phyloP scores from a whole-genome alignment of 2,113 vertebrate genomes.

The Pheucticus melanocephalus region DNA sequence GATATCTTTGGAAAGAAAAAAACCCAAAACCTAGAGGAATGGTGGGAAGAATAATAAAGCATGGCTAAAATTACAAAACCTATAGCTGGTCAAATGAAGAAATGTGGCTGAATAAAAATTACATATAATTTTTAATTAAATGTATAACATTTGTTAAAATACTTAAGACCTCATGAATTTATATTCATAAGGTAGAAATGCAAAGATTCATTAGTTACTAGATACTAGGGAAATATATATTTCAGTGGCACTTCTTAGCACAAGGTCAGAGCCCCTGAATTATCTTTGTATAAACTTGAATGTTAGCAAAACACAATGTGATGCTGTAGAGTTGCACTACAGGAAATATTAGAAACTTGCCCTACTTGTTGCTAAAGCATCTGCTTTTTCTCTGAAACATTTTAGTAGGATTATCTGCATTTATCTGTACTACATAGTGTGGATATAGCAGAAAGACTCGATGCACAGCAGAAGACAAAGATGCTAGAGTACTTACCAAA shows the following conservation, averaged over 20 bases:
- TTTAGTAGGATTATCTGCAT: not conserved
- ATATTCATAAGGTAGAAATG: not conserved
- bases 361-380: not conserved
- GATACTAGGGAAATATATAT: not conserved
- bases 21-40: not conserved
- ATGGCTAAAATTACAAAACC: not conserved
- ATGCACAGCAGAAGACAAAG: not conserved
- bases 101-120: not conserved
- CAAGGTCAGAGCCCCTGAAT: not conserved
- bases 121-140: not conserved
- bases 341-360: not conserved
- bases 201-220: not conserved
- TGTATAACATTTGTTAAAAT: not conserved
- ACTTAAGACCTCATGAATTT: not conserved
- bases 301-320: not conserved
- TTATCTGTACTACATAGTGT: not conserved
- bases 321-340: not conserved
- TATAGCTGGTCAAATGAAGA: not conserved
- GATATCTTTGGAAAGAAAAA: not conserved
- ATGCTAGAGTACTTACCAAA: not conserved
- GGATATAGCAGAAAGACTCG: not conserved
- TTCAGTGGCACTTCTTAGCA: not conserved
- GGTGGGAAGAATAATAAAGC: not conserved
- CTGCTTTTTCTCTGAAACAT: not conserved
- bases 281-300: not conserved